These are phyloP conservation scores for Oceanodroma tethys DNA, from an alignment of 2,113 vertebrate species.

Conservation along the genomic window DNA sequence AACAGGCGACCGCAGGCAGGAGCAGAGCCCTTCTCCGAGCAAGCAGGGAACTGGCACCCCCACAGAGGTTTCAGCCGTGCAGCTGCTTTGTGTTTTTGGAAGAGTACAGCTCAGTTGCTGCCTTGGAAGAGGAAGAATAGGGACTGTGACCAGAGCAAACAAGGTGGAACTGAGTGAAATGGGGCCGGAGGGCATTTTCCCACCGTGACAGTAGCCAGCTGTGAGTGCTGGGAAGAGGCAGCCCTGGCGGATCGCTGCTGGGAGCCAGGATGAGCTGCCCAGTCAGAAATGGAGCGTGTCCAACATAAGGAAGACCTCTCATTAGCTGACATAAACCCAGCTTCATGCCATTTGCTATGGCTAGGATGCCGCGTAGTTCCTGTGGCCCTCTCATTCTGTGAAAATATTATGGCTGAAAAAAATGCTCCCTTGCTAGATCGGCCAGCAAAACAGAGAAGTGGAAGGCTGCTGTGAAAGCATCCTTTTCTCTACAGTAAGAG, in stretches of 20 bases:
- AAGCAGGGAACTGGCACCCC: background rate
- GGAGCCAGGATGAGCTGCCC: background rate
- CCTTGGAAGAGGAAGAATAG: background rate
- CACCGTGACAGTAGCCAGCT: background rate
- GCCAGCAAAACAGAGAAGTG: background rate
- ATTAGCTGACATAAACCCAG: background rate
- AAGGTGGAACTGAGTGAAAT: background rate
- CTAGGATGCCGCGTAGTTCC: background rate
- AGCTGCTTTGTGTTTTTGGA: background rate
- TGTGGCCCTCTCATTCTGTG: background rate
- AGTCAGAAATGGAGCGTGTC: background rate
- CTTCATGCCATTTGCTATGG: background rate
- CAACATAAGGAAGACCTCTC: background rate
- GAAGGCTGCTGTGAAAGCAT: background rate
- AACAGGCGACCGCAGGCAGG: accelerated
- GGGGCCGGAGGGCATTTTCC: background rate
- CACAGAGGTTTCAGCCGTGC: accelerated
- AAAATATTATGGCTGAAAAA: background rate
- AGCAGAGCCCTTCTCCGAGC: background rate
- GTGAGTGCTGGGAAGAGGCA: background rate
- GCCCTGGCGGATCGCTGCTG: background rate
- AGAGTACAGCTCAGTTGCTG: background rate
- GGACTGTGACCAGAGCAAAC: background rate
- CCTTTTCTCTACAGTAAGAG: background rate
- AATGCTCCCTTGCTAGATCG: background rate